These are phyloP conservation scores for Simalia tracyae DNA, from an alignment of 2,797 vertebrate species.

Conservation along the genomic window DNA sequence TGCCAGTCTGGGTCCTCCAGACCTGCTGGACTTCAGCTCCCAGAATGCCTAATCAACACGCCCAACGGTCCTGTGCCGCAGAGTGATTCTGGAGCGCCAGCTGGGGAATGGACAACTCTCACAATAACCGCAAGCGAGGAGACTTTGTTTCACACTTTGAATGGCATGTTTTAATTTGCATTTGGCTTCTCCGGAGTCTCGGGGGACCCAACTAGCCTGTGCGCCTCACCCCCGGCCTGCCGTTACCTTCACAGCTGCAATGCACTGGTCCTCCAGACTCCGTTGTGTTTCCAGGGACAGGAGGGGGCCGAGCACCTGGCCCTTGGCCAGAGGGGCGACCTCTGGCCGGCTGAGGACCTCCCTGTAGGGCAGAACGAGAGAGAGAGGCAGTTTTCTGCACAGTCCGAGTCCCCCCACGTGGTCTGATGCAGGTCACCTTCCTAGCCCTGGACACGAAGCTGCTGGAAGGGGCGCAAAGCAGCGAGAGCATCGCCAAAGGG, in stretches of 20 bases:
- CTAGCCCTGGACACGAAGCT: not conserved
- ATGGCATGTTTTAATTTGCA: not conserved
- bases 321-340: constrained; percentile 78
- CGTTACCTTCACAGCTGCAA: constrained; percentile 84
- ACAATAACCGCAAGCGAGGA: not conserved
- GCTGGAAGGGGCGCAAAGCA: not conserved
- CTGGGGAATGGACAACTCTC: too few relatives aligned
- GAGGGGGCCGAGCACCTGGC: constrained; percentile 76
- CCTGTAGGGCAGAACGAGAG: constrained; percentile 60
- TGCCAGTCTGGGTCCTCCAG: too few relatives aligned
- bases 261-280: constrained; percentile 84
- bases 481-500: not conserved
- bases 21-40: not conserved
- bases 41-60: too few relatives aligned
- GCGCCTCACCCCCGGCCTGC: not conserved
- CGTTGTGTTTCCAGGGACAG: constrained; percentile 80
- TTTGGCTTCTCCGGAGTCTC: not conserved
- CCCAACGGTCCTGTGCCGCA: too few relatives aligned
- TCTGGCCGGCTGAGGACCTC: constrained; percentile 86
- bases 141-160: not conserved
- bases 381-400: not conserved
- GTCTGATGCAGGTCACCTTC: not conserved
- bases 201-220: too few relatives aligned
- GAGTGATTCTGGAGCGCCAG: too few relatives aligned
- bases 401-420: not conserved